Evolutionary conservation across 1,140 invertebrate genomes (phyloP).

Genomic region (Leguminivora glycinivorella): DNA sequence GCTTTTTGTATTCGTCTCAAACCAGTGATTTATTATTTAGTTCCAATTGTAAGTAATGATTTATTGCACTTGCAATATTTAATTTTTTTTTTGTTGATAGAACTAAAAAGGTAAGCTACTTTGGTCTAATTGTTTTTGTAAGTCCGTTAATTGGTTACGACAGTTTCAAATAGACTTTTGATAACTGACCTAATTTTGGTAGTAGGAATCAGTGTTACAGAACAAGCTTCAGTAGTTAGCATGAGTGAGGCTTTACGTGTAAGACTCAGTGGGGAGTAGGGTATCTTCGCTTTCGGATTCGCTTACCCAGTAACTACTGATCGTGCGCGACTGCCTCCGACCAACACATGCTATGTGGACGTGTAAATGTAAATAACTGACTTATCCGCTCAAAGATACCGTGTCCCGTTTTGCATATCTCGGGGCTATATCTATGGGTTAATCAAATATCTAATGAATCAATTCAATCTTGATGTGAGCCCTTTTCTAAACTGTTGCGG

Average conservation of each 20-base stretch:
- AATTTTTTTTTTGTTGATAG: neutral
- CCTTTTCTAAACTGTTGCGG: slow-evolving; percentile 5
- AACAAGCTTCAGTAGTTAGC: no score
- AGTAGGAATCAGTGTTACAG: no score
- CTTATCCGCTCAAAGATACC: slow-evolving; percentile 49
- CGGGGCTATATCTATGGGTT: slow-evolving; percentile 51
- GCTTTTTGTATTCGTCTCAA: neutral
- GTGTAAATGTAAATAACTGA: slow-evolving; percentile 48
- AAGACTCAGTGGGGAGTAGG: neutral
- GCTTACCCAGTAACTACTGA: neutral
- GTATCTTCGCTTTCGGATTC: slow-evolving; percentile 30
- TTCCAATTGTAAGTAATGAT: neutral
- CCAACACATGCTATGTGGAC: slow-evolving; percentile 25
- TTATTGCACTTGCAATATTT: neutral
- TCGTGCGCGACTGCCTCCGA: neutral
- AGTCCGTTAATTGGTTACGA: no score
- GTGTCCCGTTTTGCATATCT: slow-evolving; percentile 61
- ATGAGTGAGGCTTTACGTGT: no score
- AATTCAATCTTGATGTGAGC: slow-evolving; percentile 36
- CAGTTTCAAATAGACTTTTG: no score
- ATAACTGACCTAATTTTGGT: no score
- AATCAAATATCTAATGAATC: slow-evolving; percentile 68
- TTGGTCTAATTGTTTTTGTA: neutral
- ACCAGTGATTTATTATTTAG: neutral
- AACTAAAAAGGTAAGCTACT: neutral